Evolutionary conservation across 2,113 vertebrate genomes (phyloP).

Genomic region (Chiloscyllium plagiosum): DNA sequence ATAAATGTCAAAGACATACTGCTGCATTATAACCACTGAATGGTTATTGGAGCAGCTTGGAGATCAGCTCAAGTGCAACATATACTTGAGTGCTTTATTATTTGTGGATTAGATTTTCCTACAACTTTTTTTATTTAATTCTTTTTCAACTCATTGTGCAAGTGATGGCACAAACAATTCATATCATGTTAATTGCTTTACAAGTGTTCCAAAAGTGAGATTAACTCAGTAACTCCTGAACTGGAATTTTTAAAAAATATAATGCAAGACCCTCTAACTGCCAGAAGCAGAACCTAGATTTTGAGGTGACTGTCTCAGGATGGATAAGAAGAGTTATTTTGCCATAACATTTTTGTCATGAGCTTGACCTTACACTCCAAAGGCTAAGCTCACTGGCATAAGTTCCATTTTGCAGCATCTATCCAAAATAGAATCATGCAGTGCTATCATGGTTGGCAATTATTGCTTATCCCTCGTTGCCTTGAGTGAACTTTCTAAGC

Average conservation of each 20-base stretch:
- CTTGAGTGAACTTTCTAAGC: background rate
- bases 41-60: background rate
- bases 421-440: background rate
- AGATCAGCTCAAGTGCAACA: background rate
- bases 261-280: background rate
- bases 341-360: background rate
- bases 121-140: background rate
- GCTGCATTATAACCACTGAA: background rate
- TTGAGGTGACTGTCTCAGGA: background rate
- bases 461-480: background rate
- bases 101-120: background rate
- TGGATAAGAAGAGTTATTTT: background rate
- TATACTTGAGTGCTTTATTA: background rate
- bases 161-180: background rate
- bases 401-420: background rate
- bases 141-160: background rate
- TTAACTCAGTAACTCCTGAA: background rate
- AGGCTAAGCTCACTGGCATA: background rate
- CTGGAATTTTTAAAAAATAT: background rate
- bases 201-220: background rate
- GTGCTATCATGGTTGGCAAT: background rate
- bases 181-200: background rate
- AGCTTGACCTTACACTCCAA: background rate
- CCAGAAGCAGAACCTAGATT: background rate
- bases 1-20: background rate